phyloP scores from a whole-genome alignment of 2,888 invertebrate species.

The Nephrotoma flavescens region DNA sequence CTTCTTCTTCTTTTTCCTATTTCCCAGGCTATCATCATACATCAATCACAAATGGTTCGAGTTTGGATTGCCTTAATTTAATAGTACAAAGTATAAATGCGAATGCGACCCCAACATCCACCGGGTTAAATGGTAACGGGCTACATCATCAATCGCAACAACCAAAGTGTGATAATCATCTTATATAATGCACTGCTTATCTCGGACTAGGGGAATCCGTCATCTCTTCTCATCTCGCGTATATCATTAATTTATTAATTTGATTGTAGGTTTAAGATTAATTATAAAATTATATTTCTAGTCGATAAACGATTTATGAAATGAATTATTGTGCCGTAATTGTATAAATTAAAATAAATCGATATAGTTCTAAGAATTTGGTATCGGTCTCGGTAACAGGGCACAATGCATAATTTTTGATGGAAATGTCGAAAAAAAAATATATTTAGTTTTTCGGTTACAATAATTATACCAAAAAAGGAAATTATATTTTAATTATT shows the following conservation, averaged over 20 bases:
- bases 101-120: background rate
- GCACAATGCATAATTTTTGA: no score
- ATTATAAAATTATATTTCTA: background rate
- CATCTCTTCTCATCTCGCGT: no score
- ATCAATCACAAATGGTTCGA: slow-evolving; percentile 35
- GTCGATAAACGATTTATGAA: background rate
- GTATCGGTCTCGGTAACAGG: no score
- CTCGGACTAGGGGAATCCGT: background rate
- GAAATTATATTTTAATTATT: background rate
- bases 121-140: background rate
- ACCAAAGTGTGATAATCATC: background rate
- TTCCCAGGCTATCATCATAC: slow-evolving; percentile 31
- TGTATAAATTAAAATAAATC: no score
- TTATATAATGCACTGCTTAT: background rate
- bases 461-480: background rate
- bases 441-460: background rate
- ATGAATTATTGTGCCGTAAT: background rate
- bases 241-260: background rate
- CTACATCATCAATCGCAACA: background rate
- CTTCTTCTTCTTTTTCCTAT: background rate
- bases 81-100: slow-evolving; percentile 47
- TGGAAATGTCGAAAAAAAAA: background rate
- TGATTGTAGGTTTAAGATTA: background rate
- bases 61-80: slow-evolving; percentile 52
- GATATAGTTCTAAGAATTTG: no score